These are phyloP conservation scores for Zootoca vivipara DNA, from an alignment of 2,113 vertebrate genomes.

Conservation along the genomic window DNA sequence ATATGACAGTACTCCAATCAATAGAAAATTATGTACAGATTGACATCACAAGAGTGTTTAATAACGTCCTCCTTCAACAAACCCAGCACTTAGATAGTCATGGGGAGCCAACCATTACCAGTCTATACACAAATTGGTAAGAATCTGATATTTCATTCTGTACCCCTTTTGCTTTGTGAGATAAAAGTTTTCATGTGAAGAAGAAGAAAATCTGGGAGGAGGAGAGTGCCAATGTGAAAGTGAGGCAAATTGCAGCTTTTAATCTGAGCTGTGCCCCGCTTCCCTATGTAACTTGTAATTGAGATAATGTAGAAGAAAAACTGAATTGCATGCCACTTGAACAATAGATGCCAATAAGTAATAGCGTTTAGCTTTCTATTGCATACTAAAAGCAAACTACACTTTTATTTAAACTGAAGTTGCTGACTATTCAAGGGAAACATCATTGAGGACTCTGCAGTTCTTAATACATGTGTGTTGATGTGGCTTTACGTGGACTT, in stretches of 20 bases:
- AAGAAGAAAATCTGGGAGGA: background rate
- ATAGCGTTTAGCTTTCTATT: background rate
- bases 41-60: constrained; percentile 98
- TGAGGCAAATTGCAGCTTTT: too few relatives aligned
- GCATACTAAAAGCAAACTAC: background rate
- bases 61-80: constrained; percentile 98
- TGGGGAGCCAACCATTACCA: constrained; percentile 98
- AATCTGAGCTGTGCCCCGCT: background rate
- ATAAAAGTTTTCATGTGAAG: background rate
- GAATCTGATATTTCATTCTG: constrained; percentile 31
- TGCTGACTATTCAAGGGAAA: accelerated
- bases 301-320: background rate
- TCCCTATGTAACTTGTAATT: background rate
- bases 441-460: background rate
- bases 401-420: background rate
- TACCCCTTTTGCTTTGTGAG: background rate
- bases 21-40: constrained; percentile 99
- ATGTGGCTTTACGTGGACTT: background rate
- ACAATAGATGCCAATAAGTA: background rate
- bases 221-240: background rate
- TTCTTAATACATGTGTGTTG: accelerated
- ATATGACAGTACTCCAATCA: constrained; percentile 98
- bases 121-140: constrained; percentile 98
- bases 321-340: background rate
- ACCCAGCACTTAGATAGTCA: constrained; percentile 99